Percentiles rank a stretch among this genome's conserved stretches.
Conservation (phyloP, 2,888 invertebrate genomes). For the Ophion obscuratus region DNA sequence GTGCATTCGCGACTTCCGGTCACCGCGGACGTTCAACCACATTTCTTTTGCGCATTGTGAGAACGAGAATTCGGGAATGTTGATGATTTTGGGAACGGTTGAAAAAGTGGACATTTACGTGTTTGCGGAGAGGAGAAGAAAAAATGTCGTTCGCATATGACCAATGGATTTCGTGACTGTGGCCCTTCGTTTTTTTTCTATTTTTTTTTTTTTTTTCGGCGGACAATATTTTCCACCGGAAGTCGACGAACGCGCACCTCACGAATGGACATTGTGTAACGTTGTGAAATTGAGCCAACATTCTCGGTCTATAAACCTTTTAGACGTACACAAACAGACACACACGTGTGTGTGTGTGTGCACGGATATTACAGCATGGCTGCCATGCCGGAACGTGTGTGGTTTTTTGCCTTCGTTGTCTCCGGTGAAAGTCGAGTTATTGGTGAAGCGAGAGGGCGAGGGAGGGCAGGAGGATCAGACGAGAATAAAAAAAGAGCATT, state of each 20-base stretch:
- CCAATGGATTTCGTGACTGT: not conserved
- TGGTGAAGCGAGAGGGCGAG: conserved; percentile 31
- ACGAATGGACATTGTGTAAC: conserved; percentile 39
- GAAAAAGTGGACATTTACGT: too few species aligned
- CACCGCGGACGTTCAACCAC: too few species aligned
- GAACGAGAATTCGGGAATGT: too few species aligned
- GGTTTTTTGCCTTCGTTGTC: conserved; percentile 39
- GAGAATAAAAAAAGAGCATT: conserved; percentile 36
- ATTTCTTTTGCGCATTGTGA: too few species aligned
- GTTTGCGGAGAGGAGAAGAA: too few species aligned
- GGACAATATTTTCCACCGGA: conserved; percentile 47
- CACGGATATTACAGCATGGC: conserved; percentile 12
- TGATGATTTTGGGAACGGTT: too few species aligned
- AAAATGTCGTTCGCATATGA: too few species aligned
- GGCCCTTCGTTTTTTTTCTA: too few species aligned
- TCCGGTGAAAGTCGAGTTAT: conserved; percentile 61
- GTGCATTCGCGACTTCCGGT: too few species aligned
- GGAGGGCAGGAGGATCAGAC: conserved; percentile 8
- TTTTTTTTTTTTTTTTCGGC: not conserved
- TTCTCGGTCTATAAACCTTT: conserved; percentile 29
- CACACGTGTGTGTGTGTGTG: not conserved
- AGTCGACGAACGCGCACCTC: conserved; percentile 43
- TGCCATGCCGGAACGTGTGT: conserved; percentile 18
- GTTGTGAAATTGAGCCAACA: conserved; percentile 39
- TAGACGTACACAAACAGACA: not conserved